A percentile compares a stretch with the other conserved stretches of the same genome.
Conservation (phyloP, 2,797 vertebrate species). For the Sciurus carolinensis region DNA sequence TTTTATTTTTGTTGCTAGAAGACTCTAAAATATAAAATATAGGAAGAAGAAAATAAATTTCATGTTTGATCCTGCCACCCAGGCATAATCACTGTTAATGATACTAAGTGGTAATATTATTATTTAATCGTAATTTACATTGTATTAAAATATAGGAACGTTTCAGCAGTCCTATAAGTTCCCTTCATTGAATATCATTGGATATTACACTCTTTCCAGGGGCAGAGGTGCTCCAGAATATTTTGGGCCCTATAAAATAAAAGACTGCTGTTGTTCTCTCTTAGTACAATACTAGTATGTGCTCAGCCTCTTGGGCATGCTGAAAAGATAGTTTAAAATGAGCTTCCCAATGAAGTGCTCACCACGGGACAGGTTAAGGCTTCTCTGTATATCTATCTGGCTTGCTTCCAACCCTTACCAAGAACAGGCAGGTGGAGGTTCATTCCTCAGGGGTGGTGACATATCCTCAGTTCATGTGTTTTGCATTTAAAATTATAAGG, state of each 20-base stretch:
- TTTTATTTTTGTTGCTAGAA: neutral
- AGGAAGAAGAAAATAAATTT: neutral
- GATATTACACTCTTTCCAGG: neutral
- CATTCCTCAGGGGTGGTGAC: neutral
- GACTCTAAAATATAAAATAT: neutral
- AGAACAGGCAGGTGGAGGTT: neutral
- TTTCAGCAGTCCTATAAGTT: neutral
- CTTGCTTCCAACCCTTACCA: neutral
- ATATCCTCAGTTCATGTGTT: neutral
- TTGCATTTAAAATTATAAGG: neutral
- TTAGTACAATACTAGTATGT: neutral
- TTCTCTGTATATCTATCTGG: neutral
- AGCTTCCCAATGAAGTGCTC: slow-evolving; percentile 2
- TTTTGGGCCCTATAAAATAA: neutral
- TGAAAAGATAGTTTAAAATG: neutral
- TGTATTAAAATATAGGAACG: neutral
- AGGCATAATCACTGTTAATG: neutral
- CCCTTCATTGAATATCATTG: neutral
- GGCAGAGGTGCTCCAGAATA: neutral
- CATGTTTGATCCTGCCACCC: no score
- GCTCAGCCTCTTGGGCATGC: neutral
- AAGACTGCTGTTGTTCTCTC: neutral
- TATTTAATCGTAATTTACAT: slow-evolving; percentile 38
- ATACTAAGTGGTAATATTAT: neutral
- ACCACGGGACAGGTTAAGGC: neutral